Percentiles rank a stretch among this genome's conserved stretches.
Evolutionary conservation across 2,113 vertebrate genomes (phyloP).

Genomic region (Myotis lucifugus): DNA sequence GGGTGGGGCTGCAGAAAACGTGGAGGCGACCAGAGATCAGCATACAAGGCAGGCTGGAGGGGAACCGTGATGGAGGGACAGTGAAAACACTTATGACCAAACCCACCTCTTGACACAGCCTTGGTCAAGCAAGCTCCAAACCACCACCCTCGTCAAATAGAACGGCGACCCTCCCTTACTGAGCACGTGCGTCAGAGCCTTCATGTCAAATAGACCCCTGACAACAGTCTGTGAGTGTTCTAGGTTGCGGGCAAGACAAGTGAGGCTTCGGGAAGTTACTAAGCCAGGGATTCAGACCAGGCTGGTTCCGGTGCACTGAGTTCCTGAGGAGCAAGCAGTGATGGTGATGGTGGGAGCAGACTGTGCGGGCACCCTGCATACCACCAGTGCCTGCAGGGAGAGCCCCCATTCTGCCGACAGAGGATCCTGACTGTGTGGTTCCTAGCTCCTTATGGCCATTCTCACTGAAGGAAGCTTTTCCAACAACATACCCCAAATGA

Average conservation of each 20-base stretch:
- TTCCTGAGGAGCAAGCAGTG: neutral
- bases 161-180: neutral
- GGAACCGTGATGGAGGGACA: neutral
- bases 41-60: neutral
- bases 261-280: neutral
- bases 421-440: neutral
- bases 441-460: neutral
- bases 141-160: neutral
- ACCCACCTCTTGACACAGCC: no score
- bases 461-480: neutral
- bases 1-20: no score
- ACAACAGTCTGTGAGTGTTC: neutral
- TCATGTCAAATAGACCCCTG: rapidly evolving
- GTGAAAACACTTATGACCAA: neutral
- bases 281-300: neutral
- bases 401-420: no score
- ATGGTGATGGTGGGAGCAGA: no score
- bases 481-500: neutral
- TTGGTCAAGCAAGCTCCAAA: neutral
- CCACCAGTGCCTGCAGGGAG: neutral
- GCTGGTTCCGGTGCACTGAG: neutral
- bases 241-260: neutral
- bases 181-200: rapidly evolving
- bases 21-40: no score
- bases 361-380: neutral